These are phyloP conservation scores for Lasioglossum zephyrum DNA, from an alignment of 2,888 invertebrate species.

Conservation along the genomic window DNA sequence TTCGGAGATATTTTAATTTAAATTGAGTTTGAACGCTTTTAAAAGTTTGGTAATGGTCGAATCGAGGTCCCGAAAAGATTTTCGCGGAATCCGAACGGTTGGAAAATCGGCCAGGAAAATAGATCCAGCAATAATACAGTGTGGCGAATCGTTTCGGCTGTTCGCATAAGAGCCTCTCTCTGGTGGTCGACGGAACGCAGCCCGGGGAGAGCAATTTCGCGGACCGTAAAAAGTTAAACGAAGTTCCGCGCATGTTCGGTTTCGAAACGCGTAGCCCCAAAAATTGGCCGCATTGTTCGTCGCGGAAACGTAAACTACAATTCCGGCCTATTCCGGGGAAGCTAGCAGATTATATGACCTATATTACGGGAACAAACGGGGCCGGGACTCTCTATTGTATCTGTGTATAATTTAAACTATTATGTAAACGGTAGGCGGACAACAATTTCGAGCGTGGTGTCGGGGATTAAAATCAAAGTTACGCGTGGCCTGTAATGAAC, in stretches of 20 bases:
- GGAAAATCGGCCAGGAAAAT: neutral
- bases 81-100: neutral
- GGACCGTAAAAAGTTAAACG: neutral
- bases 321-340: neutral
- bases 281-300: slow-evolving; percentile 6
- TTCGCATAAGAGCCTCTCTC: neutral
- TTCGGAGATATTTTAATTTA: no score
- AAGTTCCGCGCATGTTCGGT: neutral
- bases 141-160: neutral
- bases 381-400: neutral
- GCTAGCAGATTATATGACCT: slow-evolving; percentile 1
- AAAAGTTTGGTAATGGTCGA: neutral
- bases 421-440: neutral
- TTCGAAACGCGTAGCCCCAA: neutral
- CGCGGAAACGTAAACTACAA: slow-evolving; percentile 6
- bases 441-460: neutral
- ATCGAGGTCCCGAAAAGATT: neutral
- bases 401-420: neutral
- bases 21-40: no score
- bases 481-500: neutral
- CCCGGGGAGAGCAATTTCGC: neutral
- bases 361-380: neutral
- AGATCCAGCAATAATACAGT: neutral
- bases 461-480: slow-evolving; percentile 1
- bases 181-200: neutral